Evolutionary conservation across 2,113 vertebrate genomes (phyloP), one percentile per base, ranked within the genome.

Genomic region (Ceratotherium simum): DNA sequence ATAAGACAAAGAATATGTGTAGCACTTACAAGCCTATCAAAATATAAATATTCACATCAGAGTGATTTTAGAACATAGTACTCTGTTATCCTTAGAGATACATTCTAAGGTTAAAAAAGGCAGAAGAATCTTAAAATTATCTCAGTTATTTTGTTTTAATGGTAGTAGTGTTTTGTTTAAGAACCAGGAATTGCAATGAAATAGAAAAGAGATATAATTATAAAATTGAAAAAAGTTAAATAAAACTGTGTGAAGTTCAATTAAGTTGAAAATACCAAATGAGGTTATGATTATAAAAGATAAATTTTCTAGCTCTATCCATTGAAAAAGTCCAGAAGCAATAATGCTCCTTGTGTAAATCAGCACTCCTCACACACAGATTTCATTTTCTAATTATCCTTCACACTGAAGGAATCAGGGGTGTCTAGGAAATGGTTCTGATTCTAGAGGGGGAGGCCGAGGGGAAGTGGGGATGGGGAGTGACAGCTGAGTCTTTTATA

Each of bases 161-260:
- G 67, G 31, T 90, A 83, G 51, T 81, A 25, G 39, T 6, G n/a
- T 36, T 65, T 93, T 93, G 27, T 62, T 79, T 78, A 93, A 95
- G 60, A 91, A 54, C n/a, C 33, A 42, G 86, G 27, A 81, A 23
- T 67, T 89, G 13, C 8, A 94, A 86, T 48, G 51, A 75, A 65
- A 70, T 69, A 29, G 16, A 94, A 75, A 86, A 73, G 8, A 91
- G 1, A 36, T 31, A 33, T 1, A 90, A 54, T 16, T 16, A 60
- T 42, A 69, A 31, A 33, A 70, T 17, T 48, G 58, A 10, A 0
- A 87, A 75, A 48, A 58, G 12, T 93, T 65, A 36, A 79, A 3
- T 48, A 67, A 91, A 91, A 60, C 5, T 33, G 58, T 67, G 7
- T 23, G 36, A 78, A 67, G 4, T 73, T 95, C 75, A 91, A 67